Conservation (phyloP, 2,888 invertebrate species). For the Euzetes globulus region DNA sequence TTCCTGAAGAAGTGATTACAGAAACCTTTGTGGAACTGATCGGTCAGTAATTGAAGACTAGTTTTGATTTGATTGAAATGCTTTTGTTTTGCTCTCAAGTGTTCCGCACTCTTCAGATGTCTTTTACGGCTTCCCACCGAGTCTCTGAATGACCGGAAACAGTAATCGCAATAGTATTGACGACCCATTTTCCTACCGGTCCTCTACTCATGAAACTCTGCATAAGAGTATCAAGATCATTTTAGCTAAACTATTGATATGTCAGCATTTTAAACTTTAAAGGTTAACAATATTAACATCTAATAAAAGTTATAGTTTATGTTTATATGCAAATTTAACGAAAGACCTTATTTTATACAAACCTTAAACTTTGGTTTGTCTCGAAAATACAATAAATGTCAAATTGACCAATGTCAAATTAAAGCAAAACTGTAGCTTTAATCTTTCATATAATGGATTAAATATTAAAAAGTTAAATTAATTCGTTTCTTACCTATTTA, state of each 20-base stretch:
- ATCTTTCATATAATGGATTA: too few species aligned
- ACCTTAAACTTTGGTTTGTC: too few species aligned
- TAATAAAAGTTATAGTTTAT: too few species aligned
- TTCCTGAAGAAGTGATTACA: not conserved
- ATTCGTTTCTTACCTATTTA: too few species aligned
- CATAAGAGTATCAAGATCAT: not conserved
- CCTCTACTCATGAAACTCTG: not conserved
- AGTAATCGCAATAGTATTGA: slow-evolving; percentile 30
- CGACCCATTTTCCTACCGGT: slow-evolving; percentile 42
- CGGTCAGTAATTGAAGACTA: slow-evolving; percentile 8
- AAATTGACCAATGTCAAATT: too few species aligned
- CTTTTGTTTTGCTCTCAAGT: not conserved
- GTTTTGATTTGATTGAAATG: not conserved
- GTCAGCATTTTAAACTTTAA: too few species aligned
- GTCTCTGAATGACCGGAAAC: slow-evolving; percentile 20
- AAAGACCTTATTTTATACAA: too few species aligned
- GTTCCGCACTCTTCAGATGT: slow-evolving; percentile 15
- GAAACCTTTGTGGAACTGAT: slow-evolving; percentile 8
- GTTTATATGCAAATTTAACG: too few species aligned
- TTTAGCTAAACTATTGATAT: not conserved
- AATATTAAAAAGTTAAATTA: too few species aligned
- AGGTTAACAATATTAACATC: too few species aligned
- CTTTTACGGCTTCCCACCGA: not conserved
- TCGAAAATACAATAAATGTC: too few species aligned
- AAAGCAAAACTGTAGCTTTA: too few species aligned